These are phyloP conservation scores for Lasioglossum calceatum DNA, from an alignment of 2,888 invertebrate species.

Conservation along the genomic window DNA sequence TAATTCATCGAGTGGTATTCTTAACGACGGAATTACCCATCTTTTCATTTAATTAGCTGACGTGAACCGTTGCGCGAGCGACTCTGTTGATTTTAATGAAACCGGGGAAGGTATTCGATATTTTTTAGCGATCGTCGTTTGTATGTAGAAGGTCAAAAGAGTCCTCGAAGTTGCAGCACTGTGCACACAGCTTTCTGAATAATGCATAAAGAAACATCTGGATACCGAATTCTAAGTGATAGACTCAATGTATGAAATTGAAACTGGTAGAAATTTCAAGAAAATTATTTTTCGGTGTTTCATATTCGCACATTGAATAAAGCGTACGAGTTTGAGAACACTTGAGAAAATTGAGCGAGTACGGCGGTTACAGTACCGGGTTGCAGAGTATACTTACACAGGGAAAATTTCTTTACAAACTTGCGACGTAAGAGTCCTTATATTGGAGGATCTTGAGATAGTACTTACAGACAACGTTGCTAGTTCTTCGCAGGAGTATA, in stretches of 20 bases:
- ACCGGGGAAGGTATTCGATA: not conserved
- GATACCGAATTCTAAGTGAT: too few relatives aligned
- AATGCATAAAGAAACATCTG: not conserved
- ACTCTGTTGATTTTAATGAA: not conserved
- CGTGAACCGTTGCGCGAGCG: not conserved
- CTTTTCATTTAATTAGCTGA: conserved; percentile 1
- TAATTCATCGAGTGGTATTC: conserved; percentile 5
- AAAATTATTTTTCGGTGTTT: too few relatives aligned
- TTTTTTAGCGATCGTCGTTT: not conserved
- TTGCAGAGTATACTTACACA: not conserved
- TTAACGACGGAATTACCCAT: not conserved
- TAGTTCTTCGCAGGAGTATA: not conserved
- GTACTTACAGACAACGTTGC: not conserved
- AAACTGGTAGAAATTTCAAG: too few relatives aligned
- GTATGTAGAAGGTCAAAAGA: not conserved
- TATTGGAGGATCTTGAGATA: not conserved
- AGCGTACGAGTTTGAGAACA: not conserved
- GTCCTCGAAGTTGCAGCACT: not conserved
- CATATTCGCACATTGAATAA: not conserved
- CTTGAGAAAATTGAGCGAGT: not conserved
- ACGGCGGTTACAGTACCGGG: not conserved
- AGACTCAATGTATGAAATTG: too few relatives aligned
- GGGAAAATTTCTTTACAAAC: not conserved
- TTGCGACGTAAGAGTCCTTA: not conserved
- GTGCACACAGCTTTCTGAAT: not conserved